Percentiles rank a stretch among this genome's conserved stretches.
Evolutionary conservation across 1,140 invertebrate species (phyloP).

Genomic region (Heterodera carotae): DNA sequence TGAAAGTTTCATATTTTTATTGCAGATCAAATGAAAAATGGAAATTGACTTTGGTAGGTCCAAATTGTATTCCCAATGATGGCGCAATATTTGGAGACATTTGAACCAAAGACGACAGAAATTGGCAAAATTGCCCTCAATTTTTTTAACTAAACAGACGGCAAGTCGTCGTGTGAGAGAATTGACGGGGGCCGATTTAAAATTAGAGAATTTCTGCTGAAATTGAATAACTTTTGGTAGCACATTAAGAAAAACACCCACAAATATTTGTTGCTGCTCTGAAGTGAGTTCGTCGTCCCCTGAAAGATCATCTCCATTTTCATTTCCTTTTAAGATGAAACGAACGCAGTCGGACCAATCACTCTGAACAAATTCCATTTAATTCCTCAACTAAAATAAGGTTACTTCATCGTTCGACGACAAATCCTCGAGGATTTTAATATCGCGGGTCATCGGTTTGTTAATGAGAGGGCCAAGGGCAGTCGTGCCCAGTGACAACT

Average conservation of each 20-base stretch:
- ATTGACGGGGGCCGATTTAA: conserved; percentile 44
- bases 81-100: conserved; percentile 39
- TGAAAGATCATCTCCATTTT: neutral
- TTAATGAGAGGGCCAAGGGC: conserved; percentile 16
- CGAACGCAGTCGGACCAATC: conserved; percentile 6
- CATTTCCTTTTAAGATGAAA: conserved; percentile 15
- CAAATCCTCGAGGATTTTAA: conserved; percentile 10
- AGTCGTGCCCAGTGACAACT: conserved; percentile 11
- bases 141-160: conserved; percentile 27
- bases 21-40: neutral
- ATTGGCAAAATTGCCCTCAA: conserved; percentile 16
- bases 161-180: conserved; percentile 29
- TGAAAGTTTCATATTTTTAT: conserved; percentile 40
- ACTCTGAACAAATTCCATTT: conserved; percentile 12
- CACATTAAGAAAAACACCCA: neutral
- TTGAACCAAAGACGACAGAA: conserved; percentile 35
- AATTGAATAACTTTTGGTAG: neutral
- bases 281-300: neutral
- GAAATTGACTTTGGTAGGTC: conserved; percentile 39
- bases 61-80: conserved; percentile 45
- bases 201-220: conserved; percentile 24
- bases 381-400: no score
- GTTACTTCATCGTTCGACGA: neutral
- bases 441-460: conserved; percentile 19
- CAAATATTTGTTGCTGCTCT: conserved; percentile 12